phyloP scores from a whole-genome alignment of 2,113 vertebrate genomes.

The Gallinago media region DNA sequence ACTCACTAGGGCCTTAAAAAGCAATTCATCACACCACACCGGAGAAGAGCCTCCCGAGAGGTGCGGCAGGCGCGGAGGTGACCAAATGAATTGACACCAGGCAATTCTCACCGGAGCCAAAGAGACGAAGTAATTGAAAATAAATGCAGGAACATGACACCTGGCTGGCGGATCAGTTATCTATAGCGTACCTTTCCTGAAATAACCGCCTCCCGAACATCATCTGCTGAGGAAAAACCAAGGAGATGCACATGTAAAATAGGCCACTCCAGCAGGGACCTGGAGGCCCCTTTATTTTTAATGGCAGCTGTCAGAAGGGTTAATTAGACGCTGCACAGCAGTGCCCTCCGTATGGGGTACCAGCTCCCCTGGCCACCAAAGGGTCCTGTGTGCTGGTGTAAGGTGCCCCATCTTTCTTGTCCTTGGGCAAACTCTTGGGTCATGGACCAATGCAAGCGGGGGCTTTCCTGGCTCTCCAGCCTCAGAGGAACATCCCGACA shows the following conservation, averaged over 20 bases:
- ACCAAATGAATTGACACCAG: slow-evolving; percentile 37
- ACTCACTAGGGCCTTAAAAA: neutral
- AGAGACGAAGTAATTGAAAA: slow-evolving; percentile 63
- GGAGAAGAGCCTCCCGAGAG: neutral
- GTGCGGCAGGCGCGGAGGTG: neutral
- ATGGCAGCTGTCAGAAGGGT: slow-evolving; percentile 55
- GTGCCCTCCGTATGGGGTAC: neutral
- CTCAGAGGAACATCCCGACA: neutral
- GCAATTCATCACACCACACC: neutral
- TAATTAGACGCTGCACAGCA: slow-evolving; percentile 10
- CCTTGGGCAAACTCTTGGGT: neutral
- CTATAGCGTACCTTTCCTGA: slow-evolving; percentile 65
- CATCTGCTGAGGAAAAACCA: neutral
- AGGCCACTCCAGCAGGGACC: slow-evolving; percentile 67
- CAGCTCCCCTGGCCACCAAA: fast-evolving
- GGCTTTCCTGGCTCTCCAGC: neutral
- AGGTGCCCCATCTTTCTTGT: fast-evolving
- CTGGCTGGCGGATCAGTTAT: slow-evolving; percentile 67
- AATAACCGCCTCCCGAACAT: slow-evolving; percentile 58
- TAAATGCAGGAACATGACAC: slow-evolving; percentile 69
- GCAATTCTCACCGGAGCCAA: neutral
- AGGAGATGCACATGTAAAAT: slow-evolving; percentile 34
- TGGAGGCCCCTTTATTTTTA: slow-evolving; percentile 62
- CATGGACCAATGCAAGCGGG: fast-evolving
- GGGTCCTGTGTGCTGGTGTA: fast-evolving